Evolutionary conservation across 2,113 vertebrate species (phyloP), one percentile per base, ranked within the genome.

Genomic region (Rhabdomys dilectus): DNA sequence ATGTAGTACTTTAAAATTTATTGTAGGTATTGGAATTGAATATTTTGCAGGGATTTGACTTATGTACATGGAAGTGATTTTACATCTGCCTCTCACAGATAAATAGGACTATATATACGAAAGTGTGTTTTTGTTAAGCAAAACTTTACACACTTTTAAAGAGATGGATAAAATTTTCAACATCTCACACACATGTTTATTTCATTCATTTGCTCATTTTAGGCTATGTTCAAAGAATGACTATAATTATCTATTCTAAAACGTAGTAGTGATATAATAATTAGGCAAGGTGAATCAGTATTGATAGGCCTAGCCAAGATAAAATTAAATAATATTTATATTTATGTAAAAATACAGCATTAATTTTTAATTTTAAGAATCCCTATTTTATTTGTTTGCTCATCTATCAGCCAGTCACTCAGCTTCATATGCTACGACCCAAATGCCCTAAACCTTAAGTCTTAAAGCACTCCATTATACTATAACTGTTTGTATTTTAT

Each of bases 361-460:
- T 94, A 48, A 62, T 51, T 93, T 95, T 48, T 88, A 95, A 81
- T 88, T 88, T 94, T 89, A 64, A 29, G 62, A 64, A 29, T 29
- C 26, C 62, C 62, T 29, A 11, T 29, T 39, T 42, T 76, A 31
- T 11, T 11, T 26, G 12, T 66, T 86, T 34, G 15, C 4, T 12
- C 42, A 66, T 53, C 8, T 34, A 84, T 3, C 16, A 42, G 10
- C n/a, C 48, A 80, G 7, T 36, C 21, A 36, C 4, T 73, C 56
- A 45, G 17, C 17, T 76, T 17, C 56, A 11, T 36, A 26, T 48
- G 9, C 36, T 26, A 19, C 42, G 42, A 24, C 24, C 24, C 17
- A 84, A 17, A n/a, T 4, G 11, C n/a, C 10, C 56, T 81, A 39
- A 6, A 60, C 21, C 2, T 62, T 62, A 62, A 62, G 19, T 29